A percentile compares a stretch with the other conserved stretches of the same genome.
Conservation (phyloP, 2,888 invertebrate species). For the Drosophila pseudotalamancana region DNA sequence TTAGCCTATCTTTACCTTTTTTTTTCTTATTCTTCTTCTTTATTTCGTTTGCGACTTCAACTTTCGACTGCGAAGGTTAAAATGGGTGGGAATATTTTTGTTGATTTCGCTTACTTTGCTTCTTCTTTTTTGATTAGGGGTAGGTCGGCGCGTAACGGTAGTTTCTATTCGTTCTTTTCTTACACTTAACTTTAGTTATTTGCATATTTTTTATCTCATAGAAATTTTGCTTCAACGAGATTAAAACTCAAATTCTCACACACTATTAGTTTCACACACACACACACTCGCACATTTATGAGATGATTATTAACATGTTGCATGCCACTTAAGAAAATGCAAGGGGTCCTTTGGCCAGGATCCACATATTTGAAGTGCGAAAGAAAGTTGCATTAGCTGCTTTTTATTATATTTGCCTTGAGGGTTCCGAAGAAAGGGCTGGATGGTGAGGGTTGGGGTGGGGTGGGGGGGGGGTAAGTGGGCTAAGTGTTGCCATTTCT, state of each 20-base stretch:
- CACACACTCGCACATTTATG: slow-evolving; percentile 9
- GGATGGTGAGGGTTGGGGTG: too few species aligned
- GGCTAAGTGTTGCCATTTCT: slow-evolving; percentile 36
- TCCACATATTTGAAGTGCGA: slow-evolving; percentile 49
- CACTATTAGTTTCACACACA: slow-evolving; percentile 58
- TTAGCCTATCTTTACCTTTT: slow-evolving; percentile 19
- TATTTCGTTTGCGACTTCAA: slow-evolving; percentile 52
- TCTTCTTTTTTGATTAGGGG: slow-evolving; percentile 17
- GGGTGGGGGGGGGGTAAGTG: not conserved
- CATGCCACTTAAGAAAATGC: slow-evolving; percentile 57
- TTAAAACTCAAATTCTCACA: slow-evolving; percentile 16
- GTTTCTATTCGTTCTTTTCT: slow-evolving; percentile 32
- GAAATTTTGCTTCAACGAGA: slow-evolving; percentile 35
- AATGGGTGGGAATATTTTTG: slow-evolving; percentile 83
- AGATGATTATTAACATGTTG: slow-evolving; percentile 43
- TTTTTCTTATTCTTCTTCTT: not conserved
- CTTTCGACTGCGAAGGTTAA: slow-evolving; percentile 73
- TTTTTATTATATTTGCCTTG: slow-evolving; percentile 7
- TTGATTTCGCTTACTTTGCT: slow-evolving; percentile 48
- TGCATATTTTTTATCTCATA: slow-evolving; percentile 23
- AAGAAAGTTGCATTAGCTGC: slow-evolving; percentile 44
- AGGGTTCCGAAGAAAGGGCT: too few species aligned
- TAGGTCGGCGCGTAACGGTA: slow-evolving; percentile 23
- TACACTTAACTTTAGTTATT: slow-evolving; percentile 34
- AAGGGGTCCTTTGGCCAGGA: slow-evolving; percentile 16